Evolutionary conservation across 2,888 invertebrate genomes (phyloP).

Genomic region (Dynastes hyllus): DNA sequence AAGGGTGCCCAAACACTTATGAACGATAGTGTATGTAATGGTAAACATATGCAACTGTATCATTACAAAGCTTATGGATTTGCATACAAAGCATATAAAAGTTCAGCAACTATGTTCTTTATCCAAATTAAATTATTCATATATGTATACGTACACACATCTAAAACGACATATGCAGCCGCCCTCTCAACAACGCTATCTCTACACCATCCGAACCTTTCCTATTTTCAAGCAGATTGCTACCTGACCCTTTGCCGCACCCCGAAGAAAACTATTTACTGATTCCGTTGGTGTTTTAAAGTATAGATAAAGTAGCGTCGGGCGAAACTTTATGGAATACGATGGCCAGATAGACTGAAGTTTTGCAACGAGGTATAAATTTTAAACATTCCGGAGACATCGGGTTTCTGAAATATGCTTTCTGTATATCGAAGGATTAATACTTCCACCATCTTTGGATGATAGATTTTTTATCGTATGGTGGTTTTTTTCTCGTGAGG

Average conservation of each 20-base stretch:
- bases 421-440: constrained; percentile 42
- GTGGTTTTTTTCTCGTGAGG: neutral
- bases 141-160: too few species aligned
- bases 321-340: constrained; percentile 61
- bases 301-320: constrained; percentile 60
- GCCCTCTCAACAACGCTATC: too few species aligned
- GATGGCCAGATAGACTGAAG: constrained; percentile 61
- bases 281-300: constrained; percentile 60
- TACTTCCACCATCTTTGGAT: constrained; percentile 15
- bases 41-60: too few species aligned
- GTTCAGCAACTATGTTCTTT: too few species aligned
- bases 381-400: constrained; percentile 57
- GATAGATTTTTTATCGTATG: constrained; percentile 34
- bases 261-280: constrained; percentile 55
- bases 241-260: neutral
- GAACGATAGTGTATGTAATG: too few species aligned
- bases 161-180: too few species aligned
- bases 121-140: too few species aligned
- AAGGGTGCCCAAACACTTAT: too few species aligned
- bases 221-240: neutral
- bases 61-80: too few species aligned
- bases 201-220: too few species aligned
- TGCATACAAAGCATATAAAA: too few species aligned
- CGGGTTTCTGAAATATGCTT: constrained; percentile 48
- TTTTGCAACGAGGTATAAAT: constrained; percentile 62